Evolutionary conservation across 2,797 vertebrate genomes (phyloP).

Genomic region (Dermochelys coriacea): DNA sequence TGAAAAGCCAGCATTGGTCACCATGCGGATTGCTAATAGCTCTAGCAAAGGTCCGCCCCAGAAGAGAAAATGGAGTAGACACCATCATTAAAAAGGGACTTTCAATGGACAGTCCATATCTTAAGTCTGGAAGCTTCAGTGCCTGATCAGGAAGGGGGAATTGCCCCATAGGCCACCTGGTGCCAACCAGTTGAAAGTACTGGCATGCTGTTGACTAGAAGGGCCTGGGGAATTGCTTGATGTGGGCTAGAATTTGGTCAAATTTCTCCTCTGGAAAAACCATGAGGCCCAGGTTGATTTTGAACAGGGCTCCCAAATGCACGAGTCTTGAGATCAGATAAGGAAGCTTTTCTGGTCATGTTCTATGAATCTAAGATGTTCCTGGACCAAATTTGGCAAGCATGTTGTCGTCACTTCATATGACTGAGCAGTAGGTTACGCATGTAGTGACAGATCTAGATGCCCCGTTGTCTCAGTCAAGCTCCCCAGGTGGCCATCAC

Average conservation of each 20-base stretch:
- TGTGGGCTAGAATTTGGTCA: accelerated
- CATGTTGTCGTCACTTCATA: not conserved
- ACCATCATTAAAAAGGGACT: accelerated
- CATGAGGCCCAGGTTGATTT: not conserved
- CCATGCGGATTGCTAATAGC: accelerated
- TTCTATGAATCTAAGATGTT: accelerated
- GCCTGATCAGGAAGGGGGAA: not conserved
- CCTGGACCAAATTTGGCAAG: not conserved
- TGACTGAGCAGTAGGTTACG: not conserved
- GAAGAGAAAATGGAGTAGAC: accelerated
- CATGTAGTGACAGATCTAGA: not conserved
- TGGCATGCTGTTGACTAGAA: not conserved
- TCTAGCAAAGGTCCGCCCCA: accelerated
- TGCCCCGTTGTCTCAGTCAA: not conserved
- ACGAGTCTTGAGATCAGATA: not conserved
- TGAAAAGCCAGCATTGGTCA: not conserved
- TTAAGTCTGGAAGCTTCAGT: not conserved
- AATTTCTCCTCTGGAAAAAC: not conserved
- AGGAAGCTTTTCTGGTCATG: not conserved
- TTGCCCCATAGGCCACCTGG: accelerated
- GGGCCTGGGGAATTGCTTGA: not conserved
- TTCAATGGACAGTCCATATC: not conserved
- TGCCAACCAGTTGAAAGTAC: not conserved
- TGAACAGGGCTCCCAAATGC: not conserved
- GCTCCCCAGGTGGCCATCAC: not conserved